phyloP scores from a whole-genome alignment of 53 echinoderm and acorn worm species.

The Echinometra lucunter region DNA sequence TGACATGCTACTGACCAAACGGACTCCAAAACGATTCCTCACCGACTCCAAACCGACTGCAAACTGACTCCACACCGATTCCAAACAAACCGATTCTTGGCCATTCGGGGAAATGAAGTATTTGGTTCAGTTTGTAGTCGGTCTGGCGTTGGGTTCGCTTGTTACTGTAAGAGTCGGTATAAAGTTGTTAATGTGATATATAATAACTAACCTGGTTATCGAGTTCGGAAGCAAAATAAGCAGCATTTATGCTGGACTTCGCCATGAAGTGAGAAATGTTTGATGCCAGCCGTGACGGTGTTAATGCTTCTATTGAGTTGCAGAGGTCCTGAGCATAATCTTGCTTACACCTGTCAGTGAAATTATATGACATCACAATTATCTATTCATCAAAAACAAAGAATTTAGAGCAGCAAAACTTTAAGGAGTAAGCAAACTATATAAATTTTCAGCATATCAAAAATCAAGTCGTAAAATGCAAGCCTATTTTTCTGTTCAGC shows the following conservation, averaged over 20 bases:
- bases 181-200: too few relatives aligned
- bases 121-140: too few relatives aligned
- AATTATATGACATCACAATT: background rate
- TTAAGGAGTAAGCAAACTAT: too few relatives aligned
- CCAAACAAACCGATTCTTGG: too few relatives aligned
- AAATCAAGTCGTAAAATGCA: background rate
- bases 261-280: constrained; percentile 1
- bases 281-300: constrained; percentile 17
- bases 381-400: background rate
- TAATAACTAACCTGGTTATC: background rate
- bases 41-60: too few relatives aligned
- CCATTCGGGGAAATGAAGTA: too few relatives aligned
- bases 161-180: too few relatives aligned
- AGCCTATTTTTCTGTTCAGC: background rate
- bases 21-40: too few relatives aligned
- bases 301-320: constrained; percentile 16
- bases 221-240: constrained; percentile 48
- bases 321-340: constrained; percentile 61
- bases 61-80: too few relatives aligned
- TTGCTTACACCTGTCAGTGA: background rate
- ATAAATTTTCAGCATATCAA: too few relatives aligned
- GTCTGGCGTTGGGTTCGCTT: too few relatives aligned
- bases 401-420: background rate
- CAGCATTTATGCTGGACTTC: background rate
- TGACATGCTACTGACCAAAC: too few relatives aligned